Evolutionary conservation across 2,113 vertebrate genomes (phyloP), one percentile per base, ranked within the genome.

Genomic region (Tachuris rubrigastra): DNA sequence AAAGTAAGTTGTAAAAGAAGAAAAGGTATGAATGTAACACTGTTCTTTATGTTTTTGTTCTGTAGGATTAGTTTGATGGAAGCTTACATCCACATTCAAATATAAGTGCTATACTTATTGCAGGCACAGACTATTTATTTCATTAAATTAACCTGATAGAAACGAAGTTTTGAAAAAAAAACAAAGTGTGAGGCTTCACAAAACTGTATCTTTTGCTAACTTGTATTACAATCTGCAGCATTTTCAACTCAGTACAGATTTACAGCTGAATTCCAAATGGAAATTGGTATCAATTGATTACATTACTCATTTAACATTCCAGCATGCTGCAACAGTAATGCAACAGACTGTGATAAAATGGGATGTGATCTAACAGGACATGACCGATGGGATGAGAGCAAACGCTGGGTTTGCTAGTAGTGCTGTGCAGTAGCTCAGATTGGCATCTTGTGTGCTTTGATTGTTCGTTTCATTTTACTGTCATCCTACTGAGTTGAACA

Each of bases 391-490:
- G 85, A 90, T 80, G 94, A 91, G 80, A 89, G 71, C 49, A 89
- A 97, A 76, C 0, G 0, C 87, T 77, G 47, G 76, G 74, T 94
- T 68, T 81, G 82, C 88, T 90, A 22, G 77, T 94, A 76, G 84
- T 55, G 93, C 94, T 85, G 82, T 88, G 75, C 93, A 80, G 56
- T 74, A 85, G 91, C 87, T 96, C 69, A 63, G 91, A 88, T 66
- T 73, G 27, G 89, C 96, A 73, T 93, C 93, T 96, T 93, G 62
- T 92, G 75, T 76, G 97, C 96, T 96, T 92, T 97, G 97, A 97
- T 95, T 98, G 92, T 95, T 97, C 87, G 93, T 95, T 96, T 96
- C 93, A 94, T 97, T 97, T 89, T 96, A 58, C 96, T 97, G 97
- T 97, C 94, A 94, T 97, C 97, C 95, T 93, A 97, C 95, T 76